Percentiles rank a stretch among this genome's conserved stretches.
Conservation (phyloP, 2,113 vertebrate species). For the Saccopteryx leptura region DNA sequence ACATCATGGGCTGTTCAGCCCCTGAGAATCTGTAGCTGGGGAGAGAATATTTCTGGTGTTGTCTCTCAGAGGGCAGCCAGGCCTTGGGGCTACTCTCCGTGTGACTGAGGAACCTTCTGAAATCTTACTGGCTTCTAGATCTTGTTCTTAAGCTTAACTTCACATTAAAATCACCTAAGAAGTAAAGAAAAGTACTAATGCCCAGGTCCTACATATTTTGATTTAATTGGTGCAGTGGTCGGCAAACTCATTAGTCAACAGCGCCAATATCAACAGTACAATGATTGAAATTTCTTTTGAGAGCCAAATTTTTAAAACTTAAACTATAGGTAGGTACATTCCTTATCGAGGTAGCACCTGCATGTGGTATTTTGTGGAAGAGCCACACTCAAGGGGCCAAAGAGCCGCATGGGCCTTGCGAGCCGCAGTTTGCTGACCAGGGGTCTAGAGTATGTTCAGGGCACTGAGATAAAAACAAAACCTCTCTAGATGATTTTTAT, state of each 20-base stretch:
- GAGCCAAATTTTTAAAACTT: no score
- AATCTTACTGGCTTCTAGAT: background rate
- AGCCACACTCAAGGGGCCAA: no score
- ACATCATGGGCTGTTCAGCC: background rate
- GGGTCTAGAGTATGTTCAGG: background rate
- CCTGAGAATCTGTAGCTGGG: background rate
- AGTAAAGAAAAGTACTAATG: background rate
- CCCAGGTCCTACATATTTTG: background rate
- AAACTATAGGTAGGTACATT: no score
- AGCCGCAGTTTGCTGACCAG: no score
- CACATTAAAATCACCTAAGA: background rate
- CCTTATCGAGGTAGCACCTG: no score
- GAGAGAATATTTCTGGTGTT: background rate
- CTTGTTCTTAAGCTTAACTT: background rate
- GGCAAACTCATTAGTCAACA: no score
- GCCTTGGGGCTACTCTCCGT: background rate
- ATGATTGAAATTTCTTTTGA: no score
- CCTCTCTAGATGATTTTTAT: background rate
- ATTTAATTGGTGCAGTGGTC: background rate
- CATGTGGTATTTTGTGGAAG: no score
- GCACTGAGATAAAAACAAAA: background rate
- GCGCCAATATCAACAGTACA: no score
- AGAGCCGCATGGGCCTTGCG: no score
- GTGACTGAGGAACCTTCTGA: background rate
- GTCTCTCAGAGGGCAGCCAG: background rate